These are phyloP conservation scores for Eupristina koningsbergeri DNA, from an alignment of 1,140 invertebrate species.

Conservation along the genomic window DNA sequence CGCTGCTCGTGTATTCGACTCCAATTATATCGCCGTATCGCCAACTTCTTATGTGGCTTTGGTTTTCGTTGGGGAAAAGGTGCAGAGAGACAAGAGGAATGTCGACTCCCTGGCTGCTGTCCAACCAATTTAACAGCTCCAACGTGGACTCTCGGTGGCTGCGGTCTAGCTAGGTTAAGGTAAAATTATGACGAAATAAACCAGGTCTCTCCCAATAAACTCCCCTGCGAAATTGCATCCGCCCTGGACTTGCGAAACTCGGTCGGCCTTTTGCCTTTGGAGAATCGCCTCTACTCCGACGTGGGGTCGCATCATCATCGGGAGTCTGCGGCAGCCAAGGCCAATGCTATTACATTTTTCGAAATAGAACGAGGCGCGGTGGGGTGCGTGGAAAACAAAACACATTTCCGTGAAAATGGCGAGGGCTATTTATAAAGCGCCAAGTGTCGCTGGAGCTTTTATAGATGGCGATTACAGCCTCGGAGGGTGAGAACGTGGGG, in stretches of 20 bases:
- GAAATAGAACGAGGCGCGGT: background rate
- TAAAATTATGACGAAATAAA: no score
- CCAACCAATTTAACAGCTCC: no score
- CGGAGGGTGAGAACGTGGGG: no score
- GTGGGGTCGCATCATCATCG: background rate
- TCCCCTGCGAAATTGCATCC: no score
- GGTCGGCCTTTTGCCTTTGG: background rate
- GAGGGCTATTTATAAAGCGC: background rate
- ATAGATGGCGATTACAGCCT: no score
- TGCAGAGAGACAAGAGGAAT: background rate
- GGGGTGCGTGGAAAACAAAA: background rate
- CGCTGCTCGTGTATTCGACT: no score
- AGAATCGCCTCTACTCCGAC: background rate
- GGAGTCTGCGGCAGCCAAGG: background rate
- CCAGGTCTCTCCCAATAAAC: no score
- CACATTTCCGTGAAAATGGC: background rate
- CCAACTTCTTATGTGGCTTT: background rate
- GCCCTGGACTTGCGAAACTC: background rate
- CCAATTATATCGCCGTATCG: no score
- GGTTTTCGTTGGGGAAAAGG: background rate
- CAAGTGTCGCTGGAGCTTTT: background rate
- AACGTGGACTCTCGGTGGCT: no score
- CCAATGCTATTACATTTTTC: constrained; percentile 19
- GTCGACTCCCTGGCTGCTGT: no score
- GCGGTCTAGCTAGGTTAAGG: no score